These are phyloP conservation scores for Conger conger DNA, from an alignment of 2,113 vertebrate species.

Conservation along the genomic window DNA sequence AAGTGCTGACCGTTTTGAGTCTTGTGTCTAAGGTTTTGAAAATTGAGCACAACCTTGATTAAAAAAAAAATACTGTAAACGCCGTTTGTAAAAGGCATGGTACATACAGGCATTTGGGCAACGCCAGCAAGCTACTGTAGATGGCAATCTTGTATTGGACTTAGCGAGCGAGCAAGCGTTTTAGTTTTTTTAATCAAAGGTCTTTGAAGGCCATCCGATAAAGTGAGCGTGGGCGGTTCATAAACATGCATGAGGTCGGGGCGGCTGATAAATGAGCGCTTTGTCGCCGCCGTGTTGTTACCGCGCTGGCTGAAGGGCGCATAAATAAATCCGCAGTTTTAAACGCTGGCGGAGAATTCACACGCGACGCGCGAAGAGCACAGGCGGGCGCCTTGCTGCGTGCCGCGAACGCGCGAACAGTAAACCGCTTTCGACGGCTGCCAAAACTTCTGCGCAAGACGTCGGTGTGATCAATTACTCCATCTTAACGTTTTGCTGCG, in stretches of 20 bases:
- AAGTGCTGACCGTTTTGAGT: no score
- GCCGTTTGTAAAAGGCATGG: no score
- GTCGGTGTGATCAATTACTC: not conserved
- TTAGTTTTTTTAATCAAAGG: not conserved
- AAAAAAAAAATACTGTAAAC: no score
- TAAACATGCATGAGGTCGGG: not conserved
- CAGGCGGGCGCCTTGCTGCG: no score
- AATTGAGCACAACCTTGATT: no score
- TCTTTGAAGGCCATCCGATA: not conserved
- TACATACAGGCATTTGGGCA: not conserved
- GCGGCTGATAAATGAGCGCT: no score
- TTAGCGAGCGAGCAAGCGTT: not conserved
- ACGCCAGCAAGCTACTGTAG: not conserved
- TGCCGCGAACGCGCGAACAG: not conserved
- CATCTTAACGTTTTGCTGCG: not conserved
- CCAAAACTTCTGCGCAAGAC: not conserved
- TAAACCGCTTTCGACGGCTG: not conserved
- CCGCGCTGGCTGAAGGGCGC: not conserved
- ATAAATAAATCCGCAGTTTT: not conserved
- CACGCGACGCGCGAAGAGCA: not conserved
- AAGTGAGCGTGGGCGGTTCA: not conserved
- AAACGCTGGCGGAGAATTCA: not conserved
- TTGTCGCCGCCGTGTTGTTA: no score
- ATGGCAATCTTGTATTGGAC: not conserved
- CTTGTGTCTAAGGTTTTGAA: no score